Evolutionary conservation across 1,140 invertebrate genomes (phyloP).

Genomic region (Ceratina australensis): DNA sequence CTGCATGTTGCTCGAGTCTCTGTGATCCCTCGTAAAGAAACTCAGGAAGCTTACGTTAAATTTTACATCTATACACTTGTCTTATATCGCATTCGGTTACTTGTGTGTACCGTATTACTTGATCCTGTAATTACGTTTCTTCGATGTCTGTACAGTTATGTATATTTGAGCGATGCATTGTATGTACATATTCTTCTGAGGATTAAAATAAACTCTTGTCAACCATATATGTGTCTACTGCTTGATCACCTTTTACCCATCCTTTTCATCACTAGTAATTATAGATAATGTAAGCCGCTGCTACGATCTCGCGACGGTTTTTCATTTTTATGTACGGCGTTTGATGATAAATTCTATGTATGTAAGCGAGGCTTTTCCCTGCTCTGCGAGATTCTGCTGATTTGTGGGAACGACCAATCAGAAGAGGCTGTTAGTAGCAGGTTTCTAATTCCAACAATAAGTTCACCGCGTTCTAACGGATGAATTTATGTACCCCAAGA

Average conservation of each 20-base stretch:
- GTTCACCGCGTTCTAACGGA: not conserved
- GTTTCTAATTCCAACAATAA: slow-evolving; percentile 15
- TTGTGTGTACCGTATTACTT: not conserved
- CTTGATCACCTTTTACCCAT: not conserved
- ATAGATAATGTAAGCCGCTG: too few species aligned
- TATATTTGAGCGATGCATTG: not conserved
- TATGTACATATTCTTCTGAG: not conserved
- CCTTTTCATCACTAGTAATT: not conserved
- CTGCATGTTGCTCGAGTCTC: not conserved
- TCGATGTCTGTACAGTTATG: not conserved
- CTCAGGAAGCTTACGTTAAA: too few species aligned
- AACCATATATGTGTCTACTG: not conserved
- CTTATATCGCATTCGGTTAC: not conserved
- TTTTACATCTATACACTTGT: too few species aligned
- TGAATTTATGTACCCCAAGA: not conserved
- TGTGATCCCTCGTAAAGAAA: too few species aligned
- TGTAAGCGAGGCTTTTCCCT: not conserved
- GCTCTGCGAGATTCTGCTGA: not conserved
- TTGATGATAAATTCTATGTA: not conserved
- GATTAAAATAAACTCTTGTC: not conserved
- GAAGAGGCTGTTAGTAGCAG: not conserved
- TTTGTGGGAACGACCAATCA: not conserved
- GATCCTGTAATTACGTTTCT: not conserved
- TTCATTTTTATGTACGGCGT: not conserved
- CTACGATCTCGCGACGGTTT: not conserved